Base-by-base conservation (phyloP, 2,113 vertebrate genomes). In the Nycticryphes semicollaris region DNA sequence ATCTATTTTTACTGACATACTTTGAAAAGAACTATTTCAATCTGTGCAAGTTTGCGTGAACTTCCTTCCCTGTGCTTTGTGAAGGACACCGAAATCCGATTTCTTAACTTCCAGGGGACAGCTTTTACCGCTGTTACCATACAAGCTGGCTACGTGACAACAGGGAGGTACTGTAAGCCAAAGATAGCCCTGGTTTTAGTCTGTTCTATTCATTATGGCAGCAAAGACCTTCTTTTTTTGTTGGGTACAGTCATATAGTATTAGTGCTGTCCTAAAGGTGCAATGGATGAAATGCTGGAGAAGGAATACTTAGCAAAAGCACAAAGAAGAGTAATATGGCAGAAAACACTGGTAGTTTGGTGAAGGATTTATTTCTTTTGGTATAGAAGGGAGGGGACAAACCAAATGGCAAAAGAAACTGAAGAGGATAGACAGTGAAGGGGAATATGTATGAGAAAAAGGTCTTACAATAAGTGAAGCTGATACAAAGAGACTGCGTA, bases 1-100 rank as follows among this genome's bases (percentile, higher is more conserved):
- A 93, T 76, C 87, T 97, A 91, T 96, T 97, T 96, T 97, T 96
- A 93, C 94, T 94, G 95, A 93, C 94, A 93, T 67, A 95, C 92
- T 93, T 97, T 77, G 31, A 48, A 43, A 74, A 77, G 20, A 90
- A 59, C 82, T 94, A 63, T 93, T 96, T 95, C n/a, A 28, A 6
- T 89, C 12, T 4, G 18, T n/a, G 12, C 41, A 69, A 69, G 20
- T 80, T 85, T 80, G 28, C 33, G 16, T 70, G 43, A 88, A 77
- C 70, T 80, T 69, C 57, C 22, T 93, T 95, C 35, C 8, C 35
- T 66, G 28, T 89, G 74, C 41, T 93, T 91, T 89, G 16, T 91
- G 67, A 94, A 89, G 78, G 74, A 82, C 31, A 16, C 8, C 39
- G 27, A 87, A 79, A 91, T 76, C n/a, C 39, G 17, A 53, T 78